phyloP scores from a whole-genome alignment of 2,797 vertebrate species.

The Clamator glandarius region DNA sequence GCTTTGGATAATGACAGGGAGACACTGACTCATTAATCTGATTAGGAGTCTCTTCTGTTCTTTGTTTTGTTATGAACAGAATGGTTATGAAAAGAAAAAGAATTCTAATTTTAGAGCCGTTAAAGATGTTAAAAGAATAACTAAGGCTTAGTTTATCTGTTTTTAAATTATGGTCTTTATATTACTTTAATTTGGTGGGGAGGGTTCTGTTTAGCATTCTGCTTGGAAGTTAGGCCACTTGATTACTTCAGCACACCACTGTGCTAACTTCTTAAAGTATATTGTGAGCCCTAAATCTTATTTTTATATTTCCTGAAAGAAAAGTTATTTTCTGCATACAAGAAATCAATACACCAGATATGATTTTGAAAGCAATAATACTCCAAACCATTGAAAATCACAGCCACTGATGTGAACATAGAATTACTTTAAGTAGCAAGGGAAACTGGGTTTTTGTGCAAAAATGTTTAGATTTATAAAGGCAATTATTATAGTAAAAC shows the following conservation, averaged over 20 bases:
- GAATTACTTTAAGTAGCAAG: background rate
- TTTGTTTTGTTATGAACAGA: background rate
- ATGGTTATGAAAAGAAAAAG: slow-evolving; percentile 15
- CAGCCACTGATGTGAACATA: background rate
- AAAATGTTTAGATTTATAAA: background rate
- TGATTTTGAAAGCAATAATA: background rate
- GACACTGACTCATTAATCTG: slow-evolving; percentile 21
- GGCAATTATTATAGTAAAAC: background rate
- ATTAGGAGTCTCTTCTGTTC: background rate
- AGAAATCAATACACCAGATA: background rate
- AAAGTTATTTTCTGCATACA: background rate
- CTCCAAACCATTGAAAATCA: background rate
- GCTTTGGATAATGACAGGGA: slow-evolving; percentile 25
- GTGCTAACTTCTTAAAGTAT: background rate
- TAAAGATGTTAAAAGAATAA: slow-evolving; percentile 20
- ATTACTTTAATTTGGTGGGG: background rate
- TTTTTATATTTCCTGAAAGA: background rate
- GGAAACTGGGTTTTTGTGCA: background rate
- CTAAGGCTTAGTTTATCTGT: background rate
- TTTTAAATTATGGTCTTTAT: background rate
- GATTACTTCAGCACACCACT: background rate
- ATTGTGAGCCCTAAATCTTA: background rate
- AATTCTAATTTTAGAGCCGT: background rate
- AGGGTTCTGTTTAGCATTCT: background rate
- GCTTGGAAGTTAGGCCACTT: background rate